A percentile compares a stretch with the other conserved stretches of the same genome.
Conservation (phyloP, 2,113 vertebrate genomes). For the Ageneiosus marmoratus region DNA sequence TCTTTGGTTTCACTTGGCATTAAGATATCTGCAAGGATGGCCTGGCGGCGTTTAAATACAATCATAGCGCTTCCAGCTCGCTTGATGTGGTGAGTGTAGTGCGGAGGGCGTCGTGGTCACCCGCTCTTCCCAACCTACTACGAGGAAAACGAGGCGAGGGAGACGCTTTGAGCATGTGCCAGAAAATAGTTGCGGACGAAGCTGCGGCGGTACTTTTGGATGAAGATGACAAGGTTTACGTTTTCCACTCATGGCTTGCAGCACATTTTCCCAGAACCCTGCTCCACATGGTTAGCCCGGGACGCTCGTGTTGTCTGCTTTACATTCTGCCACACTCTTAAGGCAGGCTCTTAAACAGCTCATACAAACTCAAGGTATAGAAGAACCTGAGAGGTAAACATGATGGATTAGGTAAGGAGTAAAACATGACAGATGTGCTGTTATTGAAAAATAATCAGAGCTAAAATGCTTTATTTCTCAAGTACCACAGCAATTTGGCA, state of each 20-base stretch:
- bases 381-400: constrained; percentile 42
- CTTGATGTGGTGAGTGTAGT: constrained; percentile 71
- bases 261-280: constrained; percentile 25
- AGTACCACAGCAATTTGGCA: background rate
- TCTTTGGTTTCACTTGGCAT: constrained; percentile 36
- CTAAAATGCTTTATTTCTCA: background rate
- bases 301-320: constrained; percentile 62
- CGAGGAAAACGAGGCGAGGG: constrained; percentile 46
- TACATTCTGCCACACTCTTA: constrained; percentile 67
- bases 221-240: constrained; percentile 73
- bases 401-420: constrained; percentile 14
- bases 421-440: background rate
- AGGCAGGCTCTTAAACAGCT: constrained; percentile 55
- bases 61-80: constrained; percentile 52
- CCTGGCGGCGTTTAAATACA: constrained; percentile 17
- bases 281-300: constrained; percentile 33
- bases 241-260: constrained; percentile 59
- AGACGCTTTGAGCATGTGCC: constrained; percentile 70
- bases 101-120: constrained; percentile 58
- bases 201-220: constrained; percentile 74
- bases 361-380: constrained; percentile 24
- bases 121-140: constrained; percentile 32
- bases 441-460: background rate
- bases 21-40: constrained; percentile 32
- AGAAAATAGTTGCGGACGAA: constrained; percentile 75